Evolutionary conservation across 1,140 invertebrate genomes (phyloP).

Genomic region (Gryon sp.): DNA sequence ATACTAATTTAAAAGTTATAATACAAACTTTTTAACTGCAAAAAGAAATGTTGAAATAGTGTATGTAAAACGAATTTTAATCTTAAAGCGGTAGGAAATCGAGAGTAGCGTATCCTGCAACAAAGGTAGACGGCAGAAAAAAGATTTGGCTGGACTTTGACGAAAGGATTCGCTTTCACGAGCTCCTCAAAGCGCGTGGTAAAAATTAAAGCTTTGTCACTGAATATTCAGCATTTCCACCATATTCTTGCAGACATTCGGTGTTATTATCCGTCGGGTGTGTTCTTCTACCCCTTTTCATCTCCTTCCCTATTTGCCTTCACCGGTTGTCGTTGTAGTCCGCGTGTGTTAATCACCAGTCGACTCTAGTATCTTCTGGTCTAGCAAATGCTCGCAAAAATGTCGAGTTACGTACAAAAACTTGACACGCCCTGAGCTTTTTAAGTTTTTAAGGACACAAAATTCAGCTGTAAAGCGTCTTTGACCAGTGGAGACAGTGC

Average conservation of each 20-base stretch:
- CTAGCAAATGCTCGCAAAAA: constrained; percentile 37
- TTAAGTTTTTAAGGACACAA: constrained; percentile 57
- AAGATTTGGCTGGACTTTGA: constrained; percentile 57
- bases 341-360: constrained; percentile 55
- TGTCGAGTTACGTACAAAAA: constrained; percentile 39
- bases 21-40: no score
- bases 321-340: neutral
- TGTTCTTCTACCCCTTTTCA: no score
- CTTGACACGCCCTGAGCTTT: constrained; percentile 55
- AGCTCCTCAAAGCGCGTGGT: constrained; percentile 61
- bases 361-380: constrained; percentile 39
- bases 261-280: constrained; percentile 48
- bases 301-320: no score
- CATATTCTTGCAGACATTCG: constrained; percentile 61
- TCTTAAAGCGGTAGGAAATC: constrained; percentile 38
- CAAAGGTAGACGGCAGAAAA: constrained; percentile 48
- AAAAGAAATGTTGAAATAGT: constrained; percentile 6
- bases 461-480: constrained; percentile 49
- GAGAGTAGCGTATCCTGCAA: constrained; percentile 35
- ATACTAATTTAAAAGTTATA: no score
- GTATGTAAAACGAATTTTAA: constrained; percentile 41
- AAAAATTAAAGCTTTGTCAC: constrained; percentile 66
- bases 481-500: constrained; percentile 42
- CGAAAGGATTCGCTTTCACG: constrained; percentile 63
- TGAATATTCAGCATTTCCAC: constrained; percentile 64